Evolutionary conservation across 1,140 invertebrate genomes (phyloP).

Genomic region (Lasioglossum albipes): DNA sequence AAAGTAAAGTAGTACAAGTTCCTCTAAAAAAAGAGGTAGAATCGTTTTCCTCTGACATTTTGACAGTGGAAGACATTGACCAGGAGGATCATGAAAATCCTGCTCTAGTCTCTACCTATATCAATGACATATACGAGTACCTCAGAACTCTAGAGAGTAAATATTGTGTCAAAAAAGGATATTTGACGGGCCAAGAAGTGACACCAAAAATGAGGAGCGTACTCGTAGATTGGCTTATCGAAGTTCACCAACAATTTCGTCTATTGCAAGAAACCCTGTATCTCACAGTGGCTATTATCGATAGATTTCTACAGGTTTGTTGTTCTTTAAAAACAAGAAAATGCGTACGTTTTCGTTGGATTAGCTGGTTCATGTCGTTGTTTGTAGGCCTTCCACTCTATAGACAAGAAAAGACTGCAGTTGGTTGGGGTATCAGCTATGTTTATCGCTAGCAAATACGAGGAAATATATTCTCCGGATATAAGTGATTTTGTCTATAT

Average conservation of each 20-base stretch:
- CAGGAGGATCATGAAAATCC: conserved; percentile 87
- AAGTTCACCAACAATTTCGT: conserved; percentile 94
- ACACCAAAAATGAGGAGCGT: conserved; percentile 93
- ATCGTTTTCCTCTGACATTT: conserved; percentile 72
- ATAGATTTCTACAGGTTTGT: conserved; percentile 92
- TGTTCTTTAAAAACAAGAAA: not conserved
- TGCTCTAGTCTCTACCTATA: conserved; percentile 89
- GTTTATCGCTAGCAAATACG: conserved; percentile 96
- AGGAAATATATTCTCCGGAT: conserved; percentile 95
- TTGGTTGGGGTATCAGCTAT: conserved; percentile 94
- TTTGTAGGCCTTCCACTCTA: conserved; percentile 79
- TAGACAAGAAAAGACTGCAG: conserved; percentile 88
- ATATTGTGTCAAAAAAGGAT: conserved; percentile 83
- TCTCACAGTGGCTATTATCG: conserved; percentile 92
- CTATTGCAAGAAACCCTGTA: conserved; percentile 95
- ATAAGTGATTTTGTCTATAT: conserved; percentile 95
- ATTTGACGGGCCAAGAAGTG: conserved; percentile 84
- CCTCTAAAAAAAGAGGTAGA: conserved; percentile 56
- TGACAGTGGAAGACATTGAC: conserved; percentile 85
- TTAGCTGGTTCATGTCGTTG: conserved; percentile 17
- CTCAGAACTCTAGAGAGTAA: conserved; percentile 86
- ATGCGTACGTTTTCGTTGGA: too few relatives aligned
- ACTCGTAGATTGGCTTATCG: conserved; percentile 95
- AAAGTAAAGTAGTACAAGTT: not conserved
- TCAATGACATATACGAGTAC: conserved; percentile 92